Evolutionary conservation across 2,113 vertebrate species (phyloP).

Genomic region (Laticauda colubrina): DNA sequence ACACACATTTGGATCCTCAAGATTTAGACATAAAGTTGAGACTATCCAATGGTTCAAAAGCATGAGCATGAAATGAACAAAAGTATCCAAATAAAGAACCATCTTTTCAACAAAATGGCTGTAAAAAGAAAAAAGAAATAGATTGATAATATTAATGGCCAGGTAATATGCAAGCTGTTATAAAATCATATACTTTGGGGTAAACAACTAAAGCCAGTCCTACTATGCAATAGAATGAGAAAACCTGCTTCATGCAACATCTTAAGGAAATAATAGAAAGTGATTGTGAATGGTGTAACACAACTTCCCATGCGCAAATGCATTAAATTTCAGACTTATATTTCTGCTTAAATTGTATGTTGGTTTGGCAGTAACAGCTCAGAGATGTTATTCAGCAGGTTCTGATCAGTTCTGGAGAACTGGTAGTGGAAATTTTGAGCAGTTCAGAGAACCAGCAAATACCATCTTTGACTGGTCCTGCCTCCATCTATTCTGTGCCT

Average conservation of each 20-base stretch:
- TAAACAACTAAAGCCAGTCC: neutral
- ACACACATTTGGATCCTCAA: constrained; percentile 98
- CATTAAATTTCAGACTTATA: neutral
- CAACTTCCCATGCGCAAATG: neutral
- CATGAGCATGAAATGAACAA: constrained; percentile 64
- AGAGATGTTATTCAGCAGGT: too few species aligned
- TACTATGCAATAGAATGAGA: neutral
- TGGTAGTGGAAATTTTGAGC: too few species aligned
- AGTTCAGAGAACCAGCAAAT: too few species aligned
- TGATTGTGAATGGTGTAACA: neutral
- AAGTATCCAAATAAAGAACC: constrained; percentile 62
- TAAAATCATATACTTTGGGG: neutral
- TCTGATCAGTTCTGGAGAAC: too few species aligned
- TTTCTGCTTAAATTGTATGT: neutral
- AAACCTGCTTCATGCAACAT: neutral
- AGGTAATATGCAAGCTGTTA: neutral
- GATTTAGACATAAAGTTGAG: constrained; percentile 78
- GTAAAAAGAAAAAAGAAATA: constrained; percentile 20
- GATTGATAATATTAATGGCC: neutral
- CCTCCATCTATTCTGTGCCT: too few species aligned
- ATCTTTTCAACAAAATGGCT: constrained; percentile 76
- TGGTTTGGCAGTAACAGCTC: neutral
- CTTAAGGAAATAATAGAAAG: neutral
- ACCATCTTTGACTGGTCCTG: too few species aligned
- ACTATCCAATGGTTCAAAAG: constrained; percentile 73